Conservation (phyloP, 2,797 vertebrate genomes). For the Artibeus lituratus region DNA sequence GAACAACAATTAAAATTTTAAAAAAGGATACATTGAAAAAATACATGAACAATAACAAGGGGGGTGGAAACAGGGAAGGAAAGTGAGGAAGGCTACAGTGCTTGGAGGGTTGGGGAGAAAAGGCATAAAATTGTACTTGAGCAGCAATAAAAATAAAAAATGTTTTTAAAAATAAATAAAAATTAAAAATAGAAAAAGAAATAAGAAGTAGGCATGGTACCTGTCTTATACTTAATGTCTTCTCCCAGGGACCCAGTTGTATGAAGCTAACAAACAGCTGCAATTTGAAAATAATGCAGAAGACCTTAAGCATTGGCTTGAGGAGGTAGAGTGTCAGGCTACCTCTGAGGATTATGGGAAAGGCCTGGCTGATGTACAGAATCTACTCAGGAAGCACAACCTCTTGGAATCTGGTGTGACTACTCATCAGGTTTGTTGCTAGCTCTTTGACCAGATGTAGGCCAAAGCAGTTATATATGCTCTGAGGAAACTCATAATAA, state of each 20-base stretch:
- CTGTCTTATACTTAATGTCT: background rate
- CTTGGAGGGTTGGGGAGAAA: too few relatives aligned
- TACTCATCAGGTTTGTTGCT: slow-evolving; percentile 57
- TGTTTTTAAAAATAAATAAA: too few relatives aligned
- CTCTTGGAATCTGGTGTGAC: slow-evolving; percentile 54
- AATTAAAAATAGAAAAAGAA: too few relatives aligned
- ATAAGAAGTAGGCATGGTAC: background rate
- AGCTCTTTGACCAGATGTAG: background rate
- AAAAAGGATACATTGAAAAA: too few relatives aligned
- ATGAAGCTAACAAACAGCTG: slow-evolving; percentile 62
- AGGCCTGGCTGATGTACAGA: slow-evolving; percentile 66
- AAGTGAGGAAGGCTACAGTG: too few relatives aligned
- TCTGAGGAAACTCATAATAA: background rate
- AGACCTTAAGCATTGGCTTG: slow-evolving; percentile 64
- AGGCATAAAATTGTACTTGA: too few relatives aligned
- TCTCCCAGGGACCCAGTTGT: slow-evolving; percentile 54
- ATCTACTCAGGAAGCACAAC: slow-evolving; percentile 57
- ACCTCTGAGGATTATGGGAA: slow-evolving; percentile 67
- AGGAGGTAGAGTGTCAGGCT: slow-evolving; percentile 49
- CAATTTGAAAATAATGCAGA: slow-evolving; percentile 71
- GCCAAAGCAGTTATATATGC: too few relatives aligned
- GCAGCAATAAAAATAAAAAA: too few relatives aligned
- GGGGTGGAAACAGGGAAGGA: too few relatives aligned
- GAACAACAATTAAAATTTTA: too few relatives aligned
- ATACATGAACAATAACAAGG: too few relatives aligned